Evolutionary conservation across 2,113 vertebrate genomes (phyloP).

Genomic region (Oxygymnocypris stewartii): DNA sequence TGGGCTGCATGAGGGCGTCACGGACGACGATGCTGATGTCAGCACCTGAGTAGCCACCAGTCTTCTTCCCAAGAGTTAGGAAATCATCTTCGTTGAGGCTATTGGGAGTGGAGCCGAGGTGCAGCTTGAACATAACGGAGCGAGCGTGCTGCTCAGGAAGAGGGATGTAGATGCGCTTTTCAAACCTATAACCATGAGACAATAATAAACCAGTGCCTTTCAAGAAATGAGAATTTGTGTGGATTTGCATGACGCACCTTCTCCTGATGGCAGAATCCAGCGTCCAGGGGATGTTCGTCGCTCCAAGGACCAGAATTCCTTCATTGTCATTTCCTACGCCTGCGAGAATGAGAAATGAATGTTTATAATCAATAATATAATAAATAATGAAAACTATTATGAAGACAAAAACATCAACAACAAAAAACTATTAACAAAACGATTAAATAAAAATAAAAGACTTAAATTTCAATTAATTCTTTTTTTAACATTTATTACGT

Average conservation of each 20-base stretch:
- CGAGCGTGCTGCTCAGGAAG: slow-evolving; percentile 88
- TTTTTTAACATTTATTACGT: too few relatives aligned
- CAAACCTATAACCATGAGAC: slow-evolving; percentile 77
- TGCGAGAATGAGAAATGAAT: slow-evolving; percentile 49
- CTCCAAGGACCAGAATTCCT: slow-evolving; percentile 91
- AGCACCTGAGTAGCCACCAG: not conserved
- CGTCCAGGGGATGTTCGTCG: slow-evolving; percentile 95
- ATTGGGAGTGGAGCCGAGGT: slow-evolving; percentile 85
- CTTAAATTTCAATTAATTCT: not conserved
- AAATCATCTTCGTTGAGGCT: slow-evolving; percentile 80
- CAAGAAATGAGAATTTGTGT: not conserved
- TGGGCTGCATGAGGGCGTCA: slow-evolving; percentile 93
- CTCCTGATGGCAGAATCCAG: slow-evolving; percentile 93
- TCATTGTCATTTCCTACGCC: slow-evolving; percentile 91
- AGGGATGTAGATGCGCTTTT: slow-evolving; percentile 93
- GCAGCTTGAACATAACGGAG: slow-evolving; percentile 87
- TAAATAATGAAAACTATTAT: not conserved
- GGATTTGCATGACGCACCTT: slow-evolving; percentile 71
- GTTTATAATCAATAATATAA: not conserved
- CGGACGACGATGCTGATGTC: slow-evolving; percentile 78
- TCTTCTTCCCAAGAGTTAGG: slow-evolving; percentile 76
- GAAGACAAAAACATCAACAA: too few relatives aligned
- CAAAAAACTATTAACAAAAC: not conserved
- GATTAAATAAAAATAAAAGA: not conserved
- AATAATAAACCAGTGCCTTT: not conserved